Conservation (phyloP, 30 jellyfish, hydroid and myxozoan genomes). For the Turritopsis dohrnii region DNA sequence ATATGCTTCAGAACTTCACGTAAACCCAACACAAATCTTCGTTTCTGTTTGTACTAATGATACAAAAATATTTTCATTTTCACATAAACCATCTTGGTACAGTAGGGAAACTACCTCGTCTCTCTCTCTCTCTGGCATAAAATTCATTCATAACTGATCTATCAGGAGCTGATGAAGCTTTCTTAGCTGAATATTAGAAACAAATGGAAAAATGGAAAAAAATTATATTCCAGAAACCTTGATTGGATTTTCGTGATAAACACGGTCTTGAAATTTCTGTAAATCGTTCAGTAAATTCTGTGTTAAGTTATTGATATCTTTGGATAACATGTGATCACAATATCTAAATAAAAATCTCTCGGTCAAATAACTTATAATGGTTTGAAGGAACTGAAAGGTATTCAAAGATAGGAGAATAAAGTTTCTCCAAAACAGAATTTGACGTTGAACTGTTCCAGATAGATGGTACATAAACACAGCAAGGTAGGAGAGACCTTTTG, state of each 20-base stretch:
- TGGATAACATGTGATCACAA: slow-evolving; percentile 69
- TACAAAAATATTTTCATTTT: background rate
- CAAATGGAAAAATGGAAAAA: no score
- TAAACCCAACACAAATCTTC: slow-evolving; percentile 72
- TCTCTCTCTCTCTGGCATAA: background rate
- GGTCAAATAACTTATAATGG: no score
- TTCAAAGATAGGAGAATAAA: no score
- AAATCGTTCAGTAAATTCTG: slow-evolving; percentile 41
- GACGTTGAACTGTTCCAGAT: background rate
- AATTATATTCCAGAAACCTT: slow-evolving; percentile 65
- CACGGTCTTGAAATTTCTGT: slow-evolving; percentile 70
- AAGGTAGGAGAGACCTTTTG: no score
- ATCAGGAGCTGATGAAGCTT: no score
- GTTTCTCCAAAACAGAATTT: background rate
- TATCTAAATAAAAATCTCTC: slow-evolving; percentile 41
- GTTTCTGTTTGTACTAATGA: slow-evolving; percentile 45
- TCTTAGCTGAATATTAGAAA: no score
- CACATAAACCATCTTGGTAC: no score
- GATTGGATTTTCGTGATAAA: slow-evolving; percentile 66
- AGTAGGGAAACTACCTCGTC: no score
- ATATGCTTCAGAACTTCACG: slow-evolving; percentile 64
- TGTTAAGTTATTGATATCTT: slow-evolving; percentile 56
- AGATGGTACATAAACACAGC: no score
- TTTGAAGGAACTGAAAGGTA: no score
- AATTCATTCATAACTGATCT: background rate